Evolutionary conservation across 2,797 vertebrate species (phyloP).

Genomic region (Acridotheres tristis): DNA sequence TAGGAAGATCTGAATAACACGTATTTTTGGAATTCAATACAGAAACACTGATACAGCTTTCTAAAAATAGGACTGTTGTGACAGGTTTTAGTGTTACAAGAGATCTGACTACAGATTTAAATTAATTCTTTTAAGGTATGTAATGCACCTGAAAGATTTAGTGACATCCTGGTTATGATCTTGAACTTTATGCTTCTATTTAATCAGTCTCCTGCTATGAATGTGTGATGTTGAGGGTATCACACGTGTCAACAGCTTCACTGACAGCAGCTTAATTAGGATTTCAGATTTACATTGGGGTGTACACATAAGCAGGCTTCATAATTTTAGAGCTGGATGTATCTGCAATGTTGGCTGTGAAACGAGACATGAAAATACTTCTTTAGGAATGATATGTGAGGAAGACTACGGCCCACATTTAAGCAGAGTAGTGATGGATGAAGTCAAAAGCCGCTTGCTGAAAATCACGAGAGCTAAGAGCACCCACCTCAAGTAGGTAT

Average conservation of each 20-base stretch:
- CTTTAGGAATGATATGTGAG: neutral
- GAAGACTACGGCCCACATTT: neutral
- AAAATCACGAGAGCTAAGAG: neutral
- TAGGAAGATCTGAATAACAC: neutral
- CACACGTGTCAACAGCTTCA: neutral
- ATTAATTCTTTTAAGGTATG: neutral
- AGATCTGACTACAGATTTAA: neutral
- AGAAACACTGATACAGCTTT: neutral
- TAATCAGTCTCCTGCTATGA: neutral
- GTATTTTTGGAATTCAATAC: neutral
- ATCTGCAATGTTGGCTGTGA: neutral
- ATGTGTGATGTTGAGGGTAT: neutral
- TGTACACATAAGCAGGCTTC: neutral
- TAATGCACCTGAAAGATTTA: neutral
- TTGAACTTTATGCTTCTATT: neutral
- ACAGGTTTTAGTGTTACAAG: neutral
- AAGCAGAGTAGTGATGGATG: neutral
- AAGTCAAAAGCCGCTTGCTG: neutral
- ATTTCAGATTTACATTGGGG: neutral
- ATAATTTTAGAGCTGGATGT: neutral
- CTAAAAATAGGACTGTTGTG: neutral
- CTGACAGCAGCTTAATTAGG: neutral
- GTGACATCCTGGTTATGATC: neutral
- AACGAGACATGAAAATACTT: neutral
- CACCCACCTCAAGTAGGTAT: neutral